Evolutionary conservation across 2,797 vertebrate genomes (phyloP).

Genomic region (Falco naumanni): DNA sequence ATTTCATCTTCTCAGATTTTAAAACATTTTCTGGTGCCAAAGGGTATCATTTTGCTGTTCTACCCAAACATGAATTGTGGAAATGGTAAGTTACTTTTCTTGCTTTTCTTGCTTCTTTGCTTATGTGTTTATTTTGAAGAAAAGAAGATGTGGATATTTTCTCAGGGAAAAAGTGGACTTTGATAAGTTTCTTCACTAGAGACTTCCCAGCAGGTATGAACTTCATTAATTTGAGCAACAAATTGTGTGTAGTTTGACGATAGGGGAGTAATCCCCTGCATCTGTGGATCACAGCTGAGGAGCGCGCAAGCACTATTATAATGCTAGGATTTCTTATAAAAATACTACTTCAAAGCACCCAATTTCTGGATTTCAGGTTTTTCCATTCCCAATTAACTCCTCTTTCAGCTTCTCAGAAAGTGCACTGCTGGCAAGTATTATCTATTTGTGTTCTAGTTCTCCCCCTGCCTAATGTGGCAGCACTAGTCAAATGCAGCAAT

Average conservation of each 20-base stretch:
- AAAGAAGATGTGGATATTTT: not conserved
- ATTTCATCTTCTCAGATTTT: constrained; percentile 6
- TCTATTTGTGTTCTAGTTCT: not conserved
- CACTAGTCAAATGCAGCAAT: not conserved
- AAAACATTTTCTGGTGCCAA: constrained; percentile 6
- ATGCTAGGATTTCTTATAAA: not conserved
- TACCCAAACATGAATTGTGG: not conserved
- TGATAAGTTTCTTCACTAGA: not conserved
- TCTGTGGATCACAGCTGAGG: not conserved
- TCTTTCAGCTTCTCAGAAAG: not conserved
- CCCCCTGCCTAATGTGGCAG: not conserved
- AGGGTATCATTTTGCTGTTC: not conserved
- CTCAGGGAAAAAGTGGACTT: not conserved
- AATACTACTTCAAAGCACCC: not conserved
- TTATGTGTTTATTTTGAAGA: not conserved
- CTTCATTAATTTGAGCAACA: not conserved
- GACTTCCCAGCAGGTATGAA: not conserved
- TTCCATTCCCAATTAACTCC: not conserved
- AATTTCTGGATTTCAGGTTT: not conserved
- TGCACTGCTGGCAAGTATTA: not conserved
- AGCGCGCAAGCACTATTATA: not conserved
- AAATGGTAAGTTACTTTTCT: not conserved
- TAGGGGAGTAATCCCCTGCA: not conserved
- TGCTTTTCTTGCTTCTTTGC: not conserved
- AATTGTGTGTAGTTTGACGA: not conserved